Evolutionary conservation across 2,888 invertebrate species (phyloP), one percentile per base, ranked within the genome.

Genomic region (Macaria notata): DNA sequence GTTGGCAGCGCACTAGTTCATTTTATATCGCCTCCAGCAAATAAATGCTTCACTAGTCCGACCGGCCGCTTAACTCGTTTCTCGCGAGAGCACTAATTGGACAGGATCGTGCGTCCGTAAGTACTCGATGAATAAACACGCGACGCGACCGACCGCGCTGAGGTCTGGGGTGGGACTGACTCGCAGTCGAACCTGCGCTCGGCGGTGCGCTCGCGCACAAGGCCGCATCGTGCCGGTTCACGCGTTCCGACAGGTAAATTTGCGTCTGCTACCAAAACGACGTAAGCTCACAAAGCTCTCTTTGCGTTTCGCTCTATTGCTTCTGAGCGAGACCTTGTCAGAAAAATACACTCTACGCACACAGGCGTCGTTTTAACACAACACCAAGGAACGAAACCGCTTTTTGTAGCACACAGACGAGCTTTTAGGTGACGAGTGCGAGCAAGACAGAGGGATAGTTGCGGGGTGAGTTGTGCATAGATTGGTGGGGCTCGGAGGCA

Each of bases 211-310:
- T 92, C 92, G 92, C 92, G 92, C 92, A 92, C 92, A 92, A 92
- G 92, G 91, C 92, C 91, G 88, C 89, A 65, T 65, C 88, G 92
- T 89, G 86, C 82, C 84, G 88, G 90, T 92, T 92, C 90, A 90
- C 88, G 89, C 90, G 93, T 92, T 93, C 93, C 93, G 93, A 90
- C 92, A 92, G 92, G 92, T 92, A 91, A 92, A 84, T 82, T 83
- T 77, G 76, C 71, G 78, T 76, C 67, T 64, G 69, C 64, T 70
- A 65, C 65, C 65, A 76, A 77, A 91, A 89, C 70, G 88, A 71
- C 70, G 61, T 82, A 89, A 83, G 75, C 73, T 81, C 84, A 86
- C 63, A 73, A 66, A 69, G 73, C 72, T 71, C 67, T 72, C 75
- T 76, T 72, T 66, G 74, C 68, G 76, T 82, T 84, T 65, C 67